phyloP scores from a whole-genome alignment of 2,797 vertebrate species.

The Sebastolobus altivelis region DNA sequence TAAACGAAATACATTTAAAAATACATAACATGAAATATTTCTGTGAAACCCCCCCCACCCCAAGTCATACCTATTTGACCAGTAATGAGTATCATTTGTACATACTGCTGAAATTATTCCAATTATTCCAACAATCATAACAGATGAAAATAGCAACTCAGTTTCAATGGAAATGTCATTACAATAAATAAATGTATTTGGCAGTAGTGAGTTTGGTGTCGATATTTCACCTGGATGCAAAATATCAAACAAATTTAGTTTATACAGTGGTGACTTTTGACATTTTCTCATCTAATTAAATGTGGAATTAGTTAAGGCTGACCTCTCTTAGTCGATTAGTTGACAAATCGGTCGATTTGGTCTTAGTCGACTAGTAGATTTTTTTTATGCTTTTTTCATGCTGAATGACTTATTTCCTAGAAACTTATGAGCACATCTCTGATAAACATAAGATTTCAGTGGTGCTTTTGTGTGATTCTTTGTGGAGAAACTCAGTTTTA shows the following conservation, averaged over 20 bases:
- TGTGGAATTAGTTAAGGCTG: not conserved
- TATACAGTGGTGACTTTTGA: not conserved
- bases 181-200: not conserved
- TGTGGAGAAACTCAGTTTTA: too few relatives aligned
- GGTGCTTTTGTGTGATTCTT: too few relatives aligned
- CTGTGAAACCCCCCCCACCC: not conserved
- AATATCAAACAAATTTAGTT: not conserved
- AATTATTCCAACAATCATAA: too few relatives aligned
- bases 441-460: too few relatives aligned
- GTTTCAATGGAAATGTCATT: not conserved
- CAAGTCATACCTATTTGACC: not conserved
- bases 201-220: not conserved
- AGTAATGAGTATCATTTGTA: not conserved
- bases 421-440: too few relatives aligned
- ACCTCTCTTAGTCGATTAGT: too few relatives aligned
- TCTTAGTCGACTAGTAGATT: too few relatives aligned
- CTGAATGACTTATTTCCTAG: too few relatives aligned
- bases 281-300: not conserved
- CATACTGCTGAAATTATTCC: not conserved
- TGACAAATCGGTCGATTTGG: too few relatives aligned
- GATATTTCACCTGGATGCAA: not conserved
- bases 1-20: too few relatives aligned
- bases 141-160: not conserved
- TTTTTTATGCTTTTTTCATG: too few relatives aligned
- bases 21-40: not conserved